A percentile compares a stretch with the other conserved stretches of the same genome.
Conservation (phyloP, 2,113 vertebrate genomes). For the Boulengerochromis microlepis region DNA sequence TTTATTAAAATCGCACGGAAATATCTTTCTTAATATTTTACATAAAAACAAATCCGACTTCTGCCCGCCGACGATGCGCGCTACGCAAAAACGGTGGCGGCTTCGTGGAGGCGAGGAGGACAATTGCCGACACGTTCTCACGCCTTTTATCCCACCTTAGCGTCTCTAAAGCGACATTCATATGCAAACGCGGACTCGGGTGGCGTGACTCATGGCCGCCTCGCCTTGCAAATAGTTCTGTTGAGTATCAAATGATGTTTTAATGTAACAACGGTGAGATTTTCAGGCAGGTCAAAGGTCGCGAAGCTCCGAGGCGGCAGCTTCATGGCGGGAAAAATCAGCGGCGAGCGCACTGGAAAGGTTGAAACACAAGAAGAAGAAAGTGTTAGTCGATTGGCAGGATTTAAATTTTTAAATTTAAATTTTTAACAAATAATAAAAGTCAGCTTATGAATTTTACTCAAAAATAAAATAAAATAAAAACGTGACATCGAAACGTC, state of each 20-base stretch:
- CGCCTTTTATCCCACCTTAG: slow-evolving; percentile 1
- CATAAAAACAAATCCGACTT: slow-evolving; percentile 71
- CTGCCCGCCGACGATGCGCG: slow-evolving; percentile 25
- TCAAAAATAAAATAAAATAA: background rate
- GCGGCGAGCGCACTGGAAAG: background rate
- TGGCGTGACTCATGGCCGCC: background rate
- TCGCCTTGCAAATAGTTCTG: slow-evolving; percentile 24
- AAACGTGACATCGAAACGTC: background rate
- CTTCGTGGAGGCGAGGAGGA: background rate
- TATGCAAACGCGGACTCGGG: slow-evolving; percentile 28
- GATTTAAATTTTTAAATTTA: background rate
- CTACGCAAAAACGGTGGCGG: slow-evolving; percentile 57
- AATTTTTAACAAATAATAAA: background rate
- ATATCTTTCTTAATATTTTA: slow-evolving; percentile 59
- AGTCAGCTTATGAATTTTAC: background rate
- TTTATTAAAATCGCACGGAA: slow-evolving; percentile 66
- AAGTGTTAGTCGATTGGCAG: background rate
- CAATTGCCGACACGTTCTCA: slow-evolving; percentile 1
- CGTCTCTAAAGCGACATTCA: slow-evolving; percentile 16
- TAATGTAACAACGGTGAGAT: background rate
- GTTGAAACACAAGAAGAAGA: background rate
- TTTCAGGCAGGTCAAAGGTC: background rate
- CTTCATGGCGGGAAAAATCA: background rate
- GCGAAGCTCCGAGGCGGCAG: background rate
- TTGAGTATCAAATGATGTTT: background rate